Evolutionary conservation across 2,113 vertebrate species (phyloP).

Genomic region (Trematocara variabile): DNA sequence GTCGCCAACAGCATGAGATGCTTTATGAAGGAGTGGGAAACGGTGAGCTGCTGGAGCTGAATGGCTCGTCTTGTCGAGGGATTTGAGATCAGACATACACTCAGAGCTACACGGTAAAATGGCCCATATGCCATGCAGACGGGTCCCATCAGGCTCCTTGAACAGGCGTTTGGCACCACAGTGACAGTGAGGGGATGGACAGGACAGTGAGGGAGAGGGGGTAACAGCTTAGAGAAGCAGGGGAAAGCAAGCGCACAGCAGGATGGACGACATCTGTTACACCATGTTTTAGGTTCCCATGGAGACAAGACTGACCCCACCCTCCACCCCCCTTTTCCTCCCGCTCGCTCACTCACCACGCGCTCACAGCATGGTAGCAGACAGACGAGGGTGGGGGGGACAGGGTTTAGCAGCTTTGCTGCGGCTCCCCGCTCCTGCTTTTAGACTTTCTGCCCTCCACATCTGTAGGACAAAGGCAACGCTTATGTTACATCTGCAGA

Average conservation of each 20-base stretch:
- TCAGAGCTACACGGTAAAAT: background rate
- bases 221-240: conserved; percentile 20
- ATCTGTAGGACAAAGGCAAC: conserved; percentile 98
- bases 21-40: background rate
- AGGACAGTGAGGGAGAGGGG: background rate
- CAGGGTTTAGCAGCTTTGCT: conserved; percentile 90
- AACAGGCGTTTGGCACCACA: conserved; percentile 26
- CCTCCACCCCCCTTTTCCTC: conserved; percentile 23
- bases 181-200: background rate
- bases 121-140: conserved; percentile 50
- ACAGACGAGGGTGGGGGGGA: conserved; percentile 59
- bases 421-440: conserved; percentile 91
- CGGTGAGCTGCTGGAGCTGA: background rate
- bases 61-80: background rate
- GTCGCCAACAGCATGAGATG: background rate
- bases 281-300: conserved; percentile 62
- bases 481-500: conserved; percentile 77
- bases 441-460: conserved; percentile 97
- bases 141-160: conserved; percentile 23
- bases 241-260: conserved; percentile 48
- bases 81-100: background rate
- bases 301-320: conserved; percentile 25
- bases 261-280: conserved; percentile 65
- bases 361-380: conserved; percentile 84
- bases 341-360: conserved; percentile 89